Base-by-base conservation (phyloP, 2,888 invertebrate species). In the Rhamphomyia laevipes region DNA sequence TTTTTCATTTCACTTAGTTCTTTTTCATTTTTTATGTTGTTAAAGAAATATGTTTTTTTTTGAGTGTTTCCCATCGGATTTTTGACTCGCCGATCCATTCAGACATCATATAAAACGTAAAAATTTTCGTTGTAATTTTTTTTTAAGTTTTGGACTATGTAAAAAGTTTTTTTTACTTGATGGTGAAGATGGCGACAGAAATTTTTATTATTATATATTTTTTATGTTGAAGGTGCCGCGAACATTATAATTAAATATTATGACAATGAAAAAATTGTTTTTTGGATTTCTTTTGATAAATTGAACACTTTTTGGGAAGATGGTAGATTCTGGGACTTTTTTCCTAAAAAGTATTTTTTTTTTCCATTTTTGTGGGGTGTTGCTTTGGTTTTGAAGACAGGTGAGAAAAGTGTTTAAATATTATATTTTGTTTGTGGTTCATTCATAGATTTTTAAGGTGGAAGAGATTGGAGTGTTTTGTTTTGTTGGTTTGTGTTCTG, bases 151-250 rank as follows among this genome's bases (percentile, higher is more conserved):
- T 27, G 23, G 23, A 27, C 23, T 27, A 27, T 27, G 23, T 27
- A 27, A 27, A 7, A 27, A 27, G 23, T 27, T 27, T 27, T 27
- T 27, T 27, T 27, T 27, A 7, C 6, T 4, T 2, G 23, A 27
- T 51, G 46, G 27, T 50, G 33, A 45, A 46, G 46, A 50, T 48
- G 52, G 52, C 52, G 52, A 52, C 52, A 52, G 52, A 50, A 49
- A 33, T 48, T 48, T 51, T 45, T 44, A 27, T 40, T 33, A 11
- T 30, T 11, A 11, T 5, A 33, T 4, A 21, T 21, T 21, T 21
- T 33, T 33, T 11, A 13, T 33, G 35, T 13, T 41, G 42, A 43
- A 46, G 31, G 42, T 23, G 45, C 41, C 21, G 21, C 31, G 38
- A 43, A 16, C 27, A 33, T 31, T 51, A 35, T 50, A 50, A 52